A percentile compares a stretch with the other conserved stretches of the same genome.
These are phyloP conservation scores for Papilio glaucus DNA, from an alignment of 1,140 invertebrate genomes.

Conservation along the genomic window DNA sequence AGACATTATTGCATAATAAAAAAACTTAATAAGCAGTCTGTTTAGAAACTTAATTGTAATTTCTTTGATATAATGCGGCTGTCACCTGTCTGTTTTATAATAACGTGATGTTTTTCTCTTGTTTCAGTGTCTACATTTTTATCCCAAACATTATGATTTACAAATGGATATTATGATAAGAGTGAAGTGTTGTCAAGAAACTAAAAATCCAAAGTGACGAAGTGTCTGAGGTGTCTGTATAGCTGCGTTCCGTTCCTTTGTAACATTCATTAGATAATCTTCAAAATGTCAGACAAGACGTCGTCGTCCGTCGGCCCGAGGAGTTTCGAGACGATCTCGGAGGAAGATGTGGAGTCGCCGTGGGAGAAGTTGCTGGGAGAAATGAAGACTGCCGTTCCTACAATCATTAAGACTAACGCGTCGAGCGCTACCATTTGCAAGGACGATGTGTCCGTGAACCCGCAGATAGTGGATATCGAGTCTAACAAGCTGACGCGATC, in stretches of 20 bases:
- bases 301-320: constrained; percentile 75
- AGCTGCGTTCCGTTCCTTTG: constrained; percentile 72
- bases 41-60: constrained; percentile 12
- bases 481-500: constrained; percentile 76
- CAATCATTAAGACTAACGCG: constrained; percentile 78
- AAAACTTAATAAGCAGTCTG: constrained; percentile 34
- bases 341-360: constrained; percentile 77
- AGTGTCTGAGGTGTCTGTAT: constrained; percentile 77
- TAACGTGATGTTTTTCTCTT: constrained; percentile 54
- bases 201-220: constrained; percentile 83
- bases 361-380: constrained; percentile 80
- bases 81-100: neutral
- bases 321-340: constrained; percentile 81
- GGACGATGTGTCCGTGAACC: constrained; percentile 62
- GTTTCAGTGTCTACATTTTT: constrained; percentile 83
- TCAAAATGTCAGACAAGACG: constrained; percentile 78
- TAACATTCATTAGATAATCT: constrained; percentile 45
- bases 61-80: constrained; percentile 13
- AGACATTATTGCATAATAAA: constrained; percentile 40
- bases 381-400: constrained; percentile 73
- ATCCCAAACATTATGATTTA: constrained; percentile 83
- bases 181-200: constrained; percentile 83
- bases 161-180: constrained; percentile 84
- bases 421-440: constrained; percentile 73
- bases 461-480: constrained; percentile 67